Evolutionary conservation across 2,113 vertebrate species (phyloP), one percentile per base, ranked within the genome.

Genomic region (Dasyprocta punctata): DNA sequence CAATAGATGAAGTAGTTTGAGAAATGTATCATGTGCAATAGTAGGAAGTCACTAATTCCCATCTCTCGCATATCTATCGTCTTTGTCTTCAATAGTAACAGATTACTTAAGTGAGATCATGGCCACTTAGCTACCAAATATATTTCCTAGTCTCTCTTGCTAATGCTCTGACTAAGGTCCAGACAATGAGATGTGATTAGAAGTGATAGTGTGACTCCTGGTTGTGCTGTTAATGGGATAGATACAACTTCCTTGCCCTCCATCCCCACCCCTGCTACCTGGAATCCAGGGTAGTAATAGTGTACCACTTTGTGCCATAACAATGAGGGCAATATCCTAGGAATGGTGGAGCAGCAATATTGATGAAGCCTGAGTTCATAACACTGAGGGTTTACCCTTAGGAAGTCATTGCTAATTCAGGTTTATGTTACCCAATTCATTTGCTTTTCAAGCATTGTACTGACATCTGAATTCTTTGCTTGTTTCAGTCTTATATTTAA

Each of bases 71-170:
- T 58, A 49, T 52, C 16, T 28, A 33, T 47, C 67, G 86, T 36
- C 36, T 36, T 89, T 22, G 73, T 89, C 22, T 85, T 91, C 26
- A n/a, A 61, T 58, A 41, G 36, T 69, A 67, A 84, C 24, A 54
- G n/a, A 52, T 82, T 93, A 78, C 78, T 94, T 75, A 95, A 80
- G 41, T 61, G 85, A 92, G 44, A 92, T 47, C 10, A 58, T 78
- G 73, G 60, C 84, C 60, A 14, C 33, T 92, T 71, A 82, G 33
- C 44, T 86, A 83, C 83, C 47, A 86, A 92, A n/a, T 94, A 44
- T 36, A 89, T 94, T 89, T 92, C 47, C 47, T 92, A 83, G 54
- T 5, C 30, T 86, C 12, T 22, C n/a, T 93, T 75, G 22, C 19
- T 89, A 65, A 60, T 86, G 16, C 61, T 54, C 58, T 92, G n/a